Evolutionary conservation across 2,113 vertebrate genomes (phyloP), one percentile per base, ranked within the genome.

Genomic region (Rana temporaria): DNA sequence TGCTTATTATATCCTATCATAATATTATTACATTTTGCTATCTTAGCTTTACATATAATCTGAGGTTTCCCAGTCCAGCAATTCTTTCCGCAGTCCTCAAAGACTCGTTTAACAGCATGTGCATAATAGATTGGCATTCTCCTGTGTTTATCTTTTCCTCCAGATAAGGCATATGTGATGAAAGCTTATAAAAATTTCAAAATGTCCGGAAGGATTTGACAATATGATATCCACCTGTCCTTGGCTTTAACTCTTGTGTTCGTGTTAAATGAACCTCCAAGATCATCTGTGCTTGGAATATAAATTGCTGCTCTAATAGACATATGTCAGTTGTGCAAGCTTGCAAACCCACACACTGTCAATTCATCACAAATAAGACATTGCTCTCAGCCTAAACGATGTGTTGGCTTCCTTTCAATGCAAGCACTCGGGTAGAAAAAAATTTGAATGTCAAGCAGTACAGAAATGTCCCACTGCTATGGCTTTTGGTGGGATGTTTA

Each of bases 41-140:
- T 74, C 59, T 62, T 62, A 52, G 20, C 66, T 65, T 60, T 82
- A 30, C 57, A 59, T 67, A 11, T 1, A 38, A 5, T 80, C 11
- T 71, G 26, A 62, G 32, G 15, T 6, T 26, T 19, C 53, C 52
- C 14, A 32, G 59, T 1, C 0, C 32, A 18, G 5, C 59, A 85
- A 85, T 81, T 26, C 2, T 32, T 4, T 16, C 77, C 52, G 22
- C 6, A 76, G 6, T 53, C 75, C 60, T 71, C 79, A 69, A 78
- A 17, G n/a, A 73, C 19, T 18, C 0, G 0, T 73, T 67, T 64
- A 69, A 71, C 70, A 56, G 63, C 16, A 30, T 22, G 52, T 14
- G 71, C 69, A 76, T 76, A 77, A 38, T 76, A 63, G 42, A 62
- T 63, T 76, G 65, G 30, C 67, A 64, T 67, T 72, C 76, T 76